These are phyloP conservation scores for Dascyllus trimaculatus DNA, from an alignment of 2,113 vertebrate species.

Conservation along the genomic window DNA sequence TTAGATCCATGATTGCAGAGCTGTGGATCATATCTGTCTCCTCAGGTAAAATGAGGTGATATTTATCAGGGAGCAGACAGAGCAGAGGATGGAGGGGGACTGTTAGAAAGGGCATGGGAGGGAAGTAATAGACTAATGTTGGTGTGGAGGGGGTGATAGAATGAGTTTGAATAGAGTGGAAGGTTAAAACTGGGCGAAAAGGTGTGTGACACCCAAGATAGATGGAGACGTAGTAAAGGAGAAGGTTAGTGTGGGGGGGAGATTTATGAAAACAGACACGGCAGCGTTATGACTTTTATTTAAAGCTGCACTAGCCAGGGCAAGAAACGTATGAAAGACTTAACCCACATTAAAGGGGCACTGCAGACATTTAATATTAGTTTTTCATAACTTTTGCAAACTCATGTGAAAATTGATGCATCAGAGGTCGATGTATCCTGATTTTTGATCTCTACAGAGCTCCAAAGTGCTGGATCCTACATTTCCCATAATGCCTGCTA, in stretches of 20 bases:
- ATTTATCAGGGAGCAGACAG: conserved; percentile 3
- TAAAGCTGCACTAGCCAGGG: neutral
- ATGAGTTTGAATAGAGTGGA: conserved; percentile 12
- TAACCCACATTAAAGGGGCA: too few relatives aligned
- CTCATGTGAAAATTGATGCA: too few relatives aligned
- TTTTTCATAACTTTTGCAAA: too few relatives aligned
- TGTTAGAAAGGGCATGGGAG: neutral
- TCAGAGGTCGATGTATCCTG: too few relatives aligned
- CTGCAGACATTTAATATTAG: too few relatives aligned
- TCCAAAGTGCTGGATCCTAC: too few relatives aligned
- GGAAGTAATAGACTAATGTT: conserved; percentile 2
- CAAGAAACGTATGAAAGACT: too few relatives aligned
- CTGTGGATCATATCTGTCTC: conserved; percentile 7
- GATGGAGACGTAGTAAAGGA: conserved; percentile 15
- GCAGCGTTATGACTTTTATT: conserved; percentile 9
- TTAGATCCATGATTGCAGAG: conserved; percentile 31
- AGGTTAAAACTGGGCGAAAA: conserved; percentile 8
- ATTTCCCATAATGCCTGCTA: too few relatives aligned
- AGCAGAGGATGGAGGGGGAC: neutral
- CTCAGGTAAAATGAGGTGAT: conserved; percentile 27
- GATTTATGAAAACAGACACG: neutral
- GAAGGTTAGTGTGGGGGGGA: neutral
- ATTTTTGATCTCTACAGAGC: too few relatives aligned
- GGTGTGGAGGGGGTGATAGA: conserved; percentile 1
- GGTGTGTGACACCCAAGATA: neutral